A percentile compares a stretch with the other conserved stretches of the same genome.
Evolutionary conservation across 2,797 vertebrate genomes (phyloP).

Genomic region (Channa striata): DNA sequence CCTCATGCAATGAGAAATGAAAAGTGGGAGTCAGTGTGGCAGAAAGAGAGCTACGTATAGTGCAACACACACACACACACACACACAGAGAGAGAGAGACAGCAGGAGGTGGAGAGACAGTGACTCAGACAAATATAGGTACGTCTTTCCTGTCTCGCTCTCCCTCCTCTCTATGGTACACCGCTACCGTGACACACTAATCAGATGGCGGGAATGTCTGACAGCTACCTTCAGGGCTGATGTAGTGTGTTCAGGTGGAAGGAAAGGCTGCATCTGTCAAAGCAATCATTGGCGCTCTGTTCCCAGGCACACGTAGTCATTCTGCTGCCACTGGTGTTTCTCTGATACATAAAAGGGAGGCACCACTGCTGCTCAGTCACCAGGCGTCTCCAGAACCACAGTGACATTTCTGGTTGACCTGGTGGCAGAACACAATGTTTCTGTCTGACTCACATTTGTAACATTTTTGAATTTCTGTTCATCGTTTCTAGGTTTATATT

Average conservation of each 20-base stretch:
- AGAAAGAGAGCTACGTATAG: conserved; percentile 22
- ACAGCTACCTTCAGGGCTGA: conserved; percentile 76
- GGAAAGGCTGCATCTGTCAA: conserved; percentile 65
- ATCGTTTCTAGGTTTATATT: background rate
- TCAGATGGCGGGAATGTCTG: conserved; percentile 70
- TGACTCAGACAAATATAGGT: conserved; percentile 59
- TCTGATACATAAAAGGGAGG: conserved; percentile 49
- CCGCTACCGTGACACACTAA: conserved; percentile 62
- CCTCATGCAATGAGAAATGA: conserved; percentile 1
- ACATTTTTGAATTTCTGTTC: conserved; percentile 10
- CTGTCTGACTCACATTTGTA: background rate
- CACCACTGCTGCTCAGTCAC: conserved; percentile 37
- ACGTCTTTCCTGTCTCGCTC: conserved; percentile 52
- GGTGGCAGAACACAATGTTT: conserved; percentile 12
- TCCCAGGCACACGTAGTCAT: conserved; percentile 47
- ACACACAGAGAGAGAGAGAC: conserved; percentile 52
- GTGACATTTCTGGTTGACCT: conserved; percentile 44
- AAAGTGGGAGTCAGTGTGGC: conserved; percentile 31
- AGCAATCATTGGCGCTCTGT: conserved; percentile 58
- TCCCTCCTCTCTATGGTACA: conserved; percentile 22
- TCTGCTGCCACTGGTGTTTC: conserved; percentile 45
- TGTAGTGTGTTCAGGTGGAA: conserved; percentile 77
- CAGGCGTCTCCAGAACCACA: conserved; percentile 12
- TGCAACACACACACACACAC: too few relatives aligned
- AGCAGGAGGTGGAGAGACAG: conserved; percentile 58